Percentiles rank a stretch among this genome's conserved stretches.
Conservation (phyloP, 2,113 vertebrate species). For the Lophura nycthemera region DNA sequence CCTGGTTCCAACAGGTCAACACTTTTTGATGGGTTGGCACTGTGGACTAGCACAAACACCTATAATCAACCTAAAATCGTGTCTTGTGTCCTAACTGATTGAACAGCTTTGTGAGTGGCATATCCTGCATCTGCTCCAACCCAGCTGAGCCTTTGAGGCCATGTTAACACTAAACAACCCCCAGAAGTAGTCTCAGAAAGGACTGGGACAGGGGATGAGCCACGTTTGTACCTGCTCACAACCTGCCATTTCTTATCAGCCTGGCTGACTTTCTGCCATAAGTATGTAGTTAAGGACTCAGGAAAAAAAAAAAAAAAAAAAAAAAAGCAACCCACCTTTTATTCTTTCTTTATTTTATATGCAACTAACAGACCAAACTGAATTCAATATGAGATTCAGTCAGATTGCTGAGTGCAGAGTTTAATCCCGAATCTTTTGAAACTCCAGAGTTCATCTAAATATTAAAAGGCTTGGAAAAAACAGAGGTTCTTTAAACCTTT, state of each 20-base stretch:
- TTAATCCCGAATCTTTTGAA: slow-evolving; percentile 30
- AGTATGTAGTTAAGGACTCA: neutral
- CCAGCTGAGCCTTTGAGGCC: neutral
- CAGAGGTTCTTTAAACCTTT: slow-evolving; percentile 43
- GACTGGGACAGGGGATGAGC: neutral
- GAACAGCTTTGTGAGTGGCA: accelerated
- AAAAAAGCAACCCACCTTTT: neutral
- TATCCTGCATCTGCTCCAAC: neutral
- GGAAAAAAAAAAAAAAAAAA: accelerated
- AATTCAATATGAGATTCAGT: neutral
- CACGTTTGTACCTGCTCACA: neutral
- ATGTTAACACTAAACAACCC: neutral
- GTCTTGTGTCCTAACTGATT: accelerated
- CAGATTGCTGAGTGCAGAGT: slow-evolving; percentile 5
- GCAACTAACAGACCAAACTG: neutral
- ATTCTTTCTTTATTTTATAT: neutral
- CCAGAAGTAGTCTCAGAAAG: neutral
- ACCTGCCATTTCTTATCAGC: neutral
- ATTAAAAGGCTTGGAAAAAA: slow-evolving; percentile 47
- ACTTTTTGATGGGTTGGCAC: neutral
- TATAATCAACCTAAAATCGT: neutral
- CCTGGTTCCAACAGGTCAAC: neutral
- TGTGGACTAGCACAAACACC: neutral
- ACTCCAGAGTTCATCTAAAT: slow-evolving; percentile 47
- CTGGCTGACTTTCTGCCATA: neutral